Conservation (phyloP, 1,140 invertebrate species). For the Ctenoplectra terminalis region DNA sequence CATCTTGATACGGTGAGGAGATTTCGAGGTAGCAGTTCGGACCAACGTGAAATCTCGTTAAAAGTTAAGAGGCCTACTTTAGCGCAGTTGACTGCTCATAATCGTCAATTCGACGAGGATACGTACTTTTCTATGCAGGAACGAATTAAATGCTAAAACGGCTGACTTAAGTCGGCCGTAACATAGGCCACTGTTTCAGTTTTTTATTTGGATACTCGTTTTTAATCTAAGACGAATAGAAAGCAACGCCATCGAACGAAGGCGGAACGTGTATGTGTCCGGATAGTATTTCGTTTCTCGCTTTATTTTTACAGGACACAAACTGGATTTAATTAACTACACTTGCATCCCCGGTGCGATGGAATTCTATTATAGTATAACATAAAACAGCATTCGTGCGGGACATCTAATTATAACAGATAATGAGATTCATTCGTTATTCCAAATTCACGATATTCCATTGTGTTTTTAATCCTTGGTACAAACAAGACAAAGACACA, state of each 20-base stretch:
- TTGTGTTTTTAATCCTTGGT: neutral
- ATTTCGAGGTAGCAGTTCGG: conserved; percentile 3
- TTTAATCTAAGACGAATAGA: neutral
- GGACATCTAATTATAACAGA: conserved; percentile 13
- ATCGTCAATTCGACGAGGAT: neutral
- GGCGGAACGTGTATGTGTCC: neutral
- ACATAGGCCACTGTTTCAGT: neutral
- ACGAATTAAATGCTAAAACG: neutral
- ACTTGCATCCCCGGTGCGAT: no score
- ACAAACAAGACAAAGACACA: neutral
- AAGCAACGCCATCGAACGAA: neutral
- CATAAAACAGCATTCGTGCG: neutral
- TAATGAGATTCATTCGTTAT: conserved; percentile 5
- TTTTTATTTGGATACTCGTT: neutral
- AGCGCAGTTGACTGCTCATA: neutral
- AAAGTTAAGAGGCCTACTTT: neutral
- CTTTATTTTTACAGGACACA: neutral
- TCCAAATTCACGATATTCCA: neutral
- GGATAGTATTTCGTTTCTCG: neutral
- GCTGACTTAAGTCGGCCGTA: neutral
- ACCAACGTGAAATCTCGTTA: conserved; percentile 10
- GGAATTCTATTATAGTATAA: neutral
- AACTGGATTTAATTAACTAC: conserved; percentile 26
- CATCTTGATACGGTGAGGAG: conserved; percentile 12
- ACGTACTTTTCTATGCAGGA: neutral